Percentiles rank a stretch among this genome's conserved stretches.
Evolutionary conservation across 2,797 vertebrate genomes (phyloP).

Genomic region (Rousettus madagascariensis): DNA sequence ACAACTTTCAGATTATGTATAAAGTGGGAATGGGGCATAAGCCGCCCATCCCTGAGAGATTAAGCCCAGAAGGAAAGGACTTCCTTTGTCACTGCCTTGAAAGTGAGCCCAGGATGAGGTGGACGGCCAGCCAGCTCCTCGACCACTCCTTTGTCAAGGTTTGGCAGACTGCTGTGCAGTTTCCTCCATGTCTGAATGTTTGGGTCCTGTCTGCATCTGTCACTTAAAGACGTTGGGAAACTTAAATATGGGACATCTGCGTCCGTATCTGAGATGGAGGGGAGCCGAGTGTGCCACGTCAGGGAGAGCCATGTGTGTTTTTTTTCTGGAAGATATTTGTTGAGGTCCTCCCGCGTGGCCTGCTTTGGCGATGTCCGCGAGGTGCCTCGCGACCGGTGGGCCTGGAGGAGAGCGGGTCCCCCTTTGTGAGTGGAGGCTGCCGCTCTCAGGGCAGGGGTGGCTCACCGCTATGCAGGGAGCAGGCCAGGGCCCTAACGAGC

Average conservation of each 20-base stretch:
- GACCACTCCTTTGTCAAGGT: conserved; percentile 99
- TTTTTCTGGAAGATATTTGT: neutral
- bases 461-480: rapidly evolving
- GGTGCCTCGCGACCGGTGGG: neutral
- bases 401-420: rapidly evolving
- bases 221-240: neutral
- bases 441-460: neutral
- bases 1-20: conserved; percentile 99
- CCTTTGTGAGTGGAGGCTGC: neutral
- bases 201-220: neutral
- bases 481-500: rapidly evolving
- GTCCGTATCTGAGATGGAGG: neutral
- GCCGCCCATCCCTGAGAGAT: conserved; percentile 95
- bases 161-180: neutral
- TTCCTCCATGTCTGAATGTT: neutral
- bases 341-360: no score
- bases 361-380: neutral
- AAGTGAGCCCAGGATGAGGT: conserved; percentile 96
- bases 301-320: neutral
- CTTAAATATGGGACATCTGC: neutral
- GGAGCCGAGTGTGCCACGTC: neutral
- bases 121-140: conserved; percentile 97
- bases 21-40: conserved; percentile 99
- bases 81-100: conserved; percentile 97
- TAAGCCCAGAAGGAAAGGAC: conserved; percentile 98